Conservation (phyloP, 1,140 invertebrate species). For the Orchestia grillus region DNA sequence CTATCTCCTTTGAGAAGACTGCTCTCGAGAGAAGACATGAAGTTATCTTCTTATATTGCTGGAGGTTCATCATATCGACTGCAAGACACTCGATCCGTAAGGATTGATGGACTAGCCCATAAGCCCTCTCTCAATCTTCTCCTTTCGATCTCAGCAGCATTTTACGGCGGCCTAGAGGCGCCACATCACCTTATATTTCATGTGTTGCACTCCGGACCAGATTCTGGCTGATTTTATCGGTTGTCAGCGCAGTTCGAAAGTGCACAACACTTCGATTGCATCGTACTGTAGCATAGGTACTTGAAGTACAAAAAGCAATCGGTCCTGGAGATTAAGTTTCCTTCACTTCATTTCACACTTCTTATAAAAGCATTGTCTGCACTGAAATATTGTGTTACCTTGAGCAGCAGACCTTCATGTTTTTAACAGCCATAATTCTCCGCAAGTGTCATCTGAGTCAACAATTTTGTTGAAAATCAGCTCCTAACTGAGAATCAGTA, state of each 20-base stretch:
- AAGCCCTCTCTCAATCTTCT: background rate
- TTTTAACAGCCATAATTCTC: too few relatives aligned
- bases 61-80: background rate
- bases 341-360: too few relatives aligned
- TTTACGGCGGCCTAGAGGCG: background rate
- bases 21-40: background rate
- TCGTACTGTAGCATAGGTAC: background rate
- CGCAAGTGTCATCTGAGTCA: too few relatives aligned
- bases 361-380: too few relatives aligned
- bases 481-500: too few relatives aligned
- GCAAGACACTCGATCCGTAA: background rate
- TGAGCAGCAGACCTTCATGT: too few relatives aligned
- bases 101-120: background rate
- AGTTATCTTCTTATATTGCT: background rate
- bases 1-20: background rate
- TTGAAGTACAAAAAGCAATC: too few relatives aligned
- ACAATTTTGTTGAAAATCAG: too few relatives aligned
- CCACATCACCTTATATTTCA: background rate
- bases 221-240: background rate
- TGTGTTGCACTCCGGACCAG: background rate
- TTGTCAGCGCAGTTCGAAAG: background rate
- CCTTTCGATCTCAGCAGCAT: background rate
- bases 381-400: too few relatives aligned
- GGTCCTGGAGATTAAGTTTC: too few relatives aligned
- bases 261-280: too few relatives aligned